Percentiles rank a stretch among this genome's conserved stretches.
Evolutionary conservation across 2,113 vertebrate species (phyloP).

Genomic region (Otolemur garnettii): DNA sequence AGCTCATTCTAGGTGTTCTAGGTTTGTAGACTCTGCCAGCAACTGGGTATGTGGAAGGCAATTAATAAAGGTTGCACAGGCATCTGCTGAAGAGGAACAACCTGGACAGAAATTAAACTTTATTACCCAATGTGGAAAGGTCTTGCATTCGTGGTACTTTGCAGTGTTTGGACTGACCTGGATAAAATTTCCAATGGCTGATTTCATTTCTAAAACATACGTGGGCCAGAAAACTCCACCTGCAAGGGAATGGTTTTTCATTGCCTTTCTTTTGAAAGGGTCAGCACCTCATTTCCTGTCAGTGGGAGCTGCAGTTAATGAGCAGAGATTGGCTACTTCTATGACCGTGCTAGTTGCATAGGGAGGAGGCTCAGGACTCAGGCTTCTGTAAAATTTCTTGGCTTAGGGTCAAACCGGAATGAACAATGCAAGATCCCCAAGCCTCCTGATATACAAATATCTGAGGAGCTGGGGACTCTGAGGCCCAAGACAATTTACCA

Average conservation of each 20-base stretch:
- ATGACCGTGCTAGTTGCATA: not conserved
- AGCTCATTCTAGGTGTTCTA: slow-evolving; percentile 10
- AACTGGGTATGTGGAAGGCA: not conserved
- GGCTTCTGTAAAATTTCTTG: slow-evolving; percentile 70
- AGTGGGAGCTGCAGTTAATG: slow-evolving; percentile 29
- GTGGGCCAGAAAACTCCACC: slow-evolving; percentile 75
- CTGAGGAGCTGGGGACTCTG: slow-evolving; percentile 57
- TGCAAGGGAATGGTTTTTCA: slow-evolving; percentile 62
- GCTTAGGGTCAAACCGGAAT: slow-evolving; percentile 63
- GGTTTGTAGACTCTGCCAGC: slow-evolving; percentile 25
- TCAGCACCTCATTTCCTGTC: slow-evolving; percentile 61
- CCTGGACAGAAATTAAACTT: slow-evolving; percentile 67
- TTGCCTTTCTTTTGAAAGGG: slow-evolving; percentile 49
- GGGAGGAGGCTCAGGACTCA: not conserved
- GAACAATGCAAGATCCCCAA: slow-evolving; percentile 25
- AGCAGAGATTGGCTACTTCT: slow-evolving; percentile 3
- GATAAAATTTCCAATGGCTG: slow-evolving; percentile 77
- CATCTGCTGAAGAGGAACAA: slow-evolving; percentile 36
- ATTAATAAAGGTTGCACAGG: slow-evolving; percentile 18
- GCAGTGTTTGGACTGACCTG: slow-evolving; percentile 60
- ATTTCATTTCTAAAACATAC: slow-evolving; percentile 68
- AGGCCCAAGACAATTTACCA: slow-evolving; percentile 64
- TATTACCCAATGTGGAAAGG: slow-evolving; percentile 53
- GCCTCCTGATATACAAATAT: slow-evolving; percentile 27
- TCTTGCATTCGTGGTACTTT: slow-evolving; percentile 55